Evolutionary conservation across 2,113 vertebrate species (phyloP).

Genomic region (Tupaia tana): DNA sequence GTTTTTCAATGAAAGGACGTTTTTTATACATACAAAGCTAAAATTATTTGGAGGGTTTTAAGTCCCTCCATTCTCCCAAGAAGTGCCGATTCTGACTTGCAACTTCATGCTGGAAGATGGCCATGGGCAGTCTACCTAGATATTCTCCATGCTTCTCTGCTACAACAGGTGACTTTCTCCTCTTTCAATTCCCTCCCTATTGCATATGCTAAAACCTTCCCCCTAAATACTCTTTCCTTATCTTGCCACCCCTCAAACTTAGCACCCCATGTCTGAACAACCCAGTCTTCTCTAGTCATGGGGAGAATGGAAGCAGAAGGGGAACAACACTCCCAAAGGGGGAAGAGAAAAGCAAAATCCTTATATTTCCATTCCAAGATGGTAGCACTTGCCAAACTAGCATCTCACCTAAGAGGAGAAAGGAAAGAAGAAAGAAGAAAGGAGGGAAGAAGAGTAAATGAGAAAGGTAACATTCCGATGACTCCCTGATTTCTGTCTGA

Average conservation of each 20-base stretch:
- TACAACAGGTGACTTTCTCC: not conserved
- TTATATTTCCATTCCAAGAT: not conserved
- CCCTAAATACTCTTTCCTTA: not conserved
- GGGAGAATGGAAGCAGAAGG: not conserved
- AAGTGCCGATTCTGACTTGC: not conserved
- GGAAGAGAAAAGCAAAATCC: not conserved
- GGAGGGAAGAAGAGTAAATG: not conserved
- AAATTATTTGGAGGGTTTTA: not conserved
- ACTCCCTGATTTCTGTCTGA: not conserved
- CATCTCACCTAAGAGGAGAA: not conserved
- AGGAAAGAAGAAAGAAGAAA: not conserved
- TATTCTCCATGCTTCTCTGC: not conserved
- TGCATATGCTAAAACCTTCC: not conserved
- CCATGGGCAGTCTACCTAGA: not conserved
- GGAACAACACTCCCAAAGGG: not conserved
- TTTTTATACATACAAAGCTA: not conserved
- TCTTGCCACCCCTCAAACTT: not conserved
- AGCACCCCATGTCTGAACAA: not conserved
- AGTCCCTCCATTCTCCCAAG: not conserved
- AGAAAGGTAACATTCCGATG: not conserved
- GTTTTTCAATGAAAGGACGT: not conserved
- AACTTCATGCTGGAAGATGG: not conserved
- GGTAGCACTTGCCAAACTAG: not conserved
- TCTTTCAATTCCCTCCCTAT: not conserved
- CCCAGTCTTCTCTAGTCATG: not conserved